Evolutionary conservation across 2,888 invertebrate species (phyloP).

Genomic region (Eurytoma californica): DNA sequence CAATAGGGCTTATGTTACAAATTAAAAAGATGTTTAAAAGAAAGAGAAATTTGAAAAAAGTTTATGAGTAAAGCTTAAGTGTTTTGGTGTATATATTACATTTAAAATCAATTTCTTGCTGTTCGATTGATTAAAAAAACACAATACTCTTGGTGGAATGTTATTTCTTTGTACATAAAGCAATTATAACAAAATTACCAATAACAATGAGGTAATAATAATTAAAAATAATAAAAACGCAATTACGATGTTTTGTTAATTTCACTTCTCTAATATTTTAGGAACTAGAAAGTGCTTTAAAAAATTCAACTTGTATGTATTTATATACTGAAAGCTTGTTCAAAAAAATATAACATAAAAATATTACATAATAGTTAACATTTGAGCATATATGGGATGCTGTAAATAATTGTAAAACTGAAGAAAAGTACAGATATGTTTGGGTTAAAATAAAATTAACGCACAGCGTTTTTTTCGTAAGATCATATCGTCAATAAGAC

Average conservation of each 20-base stretch:
- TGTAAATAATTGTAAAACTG: slow-evolving; percentile 49
- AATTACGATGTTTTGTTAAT: slow-evolving; percentile 46
- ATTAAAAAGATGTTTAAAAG: slow-evolving; percentile 8
- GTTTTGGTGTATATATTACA: slow-evolving; percentile 42
- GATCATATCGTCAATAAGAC: slow-evolving; percentile 35
- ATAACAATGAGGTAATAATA: slow-evolving; percentile 52
- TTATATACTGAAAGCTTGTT: slow-evolving; percentile 50
- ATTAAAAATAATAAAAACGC: slow-evolving; percentile 53
- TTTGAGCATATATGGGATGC: slow-evolving; percentile 32
- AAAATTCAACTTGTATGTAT: slow-evolving; percentile 42
- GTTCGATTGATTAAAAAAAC: slow-evolving; percentile 51
- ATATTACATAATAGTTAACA: slow-evolving; percentile 52
- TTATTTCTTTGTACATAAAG: slow-evolving; percentile 58
- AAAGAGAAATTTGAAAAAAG: slow-evolving; percentile 26
- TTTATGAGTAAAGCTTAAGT: slow-evolving; percentile 38
- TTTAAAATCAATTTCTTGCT: slow-evolving; percentile 53
- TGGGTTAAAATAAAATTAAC: slow-evolving; percentile 51
- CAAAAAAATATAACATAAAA: slow-evolving; percentile 52
- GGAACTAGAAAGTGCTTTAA: slow-evolving; percentile 45
- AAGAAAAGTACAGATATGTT: slow-evolving; percentile 49
- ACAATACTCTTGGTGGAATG: slow-evolving; percentile 56
- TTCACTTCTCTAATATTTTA: slow-evolving; percentile 42
- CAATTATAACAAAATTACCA: slow-evolving; percentile 56
- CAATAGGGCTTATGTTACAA: slow-evolving; percentile 34
- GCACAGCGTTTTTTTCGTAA: slow-evolving; percentile 14